phyloP scores from a whole-genome alignment of 2,797 vertebrate species.

The Leucoraja ocellata region DNA sequence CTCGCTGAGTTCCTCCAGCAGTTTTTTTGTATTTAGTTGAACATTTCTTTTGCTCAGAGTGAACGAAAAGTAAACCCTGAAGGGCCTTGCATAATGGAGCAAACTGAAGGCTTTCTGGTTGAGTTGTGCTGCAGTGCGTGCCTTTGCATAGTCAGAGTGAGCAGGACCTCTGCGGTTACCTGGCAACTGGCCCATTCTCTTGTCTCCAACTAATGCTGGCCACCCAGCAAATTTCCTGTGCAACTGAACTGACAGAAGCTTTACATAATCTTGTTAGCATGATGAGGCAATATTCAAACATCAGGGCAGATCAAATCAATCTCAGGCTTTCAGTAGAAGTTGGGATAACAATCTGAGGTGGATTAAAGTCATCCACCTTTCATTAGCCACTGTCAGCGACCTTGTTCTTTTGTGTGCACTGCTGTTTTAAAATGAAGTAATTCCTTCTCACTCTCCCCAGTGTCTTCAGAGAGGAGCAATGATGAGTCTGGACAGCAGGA shows the following conservation, averaged over 20 bases:
- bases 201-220: slow-evolving; percentile 66
- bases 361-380: slow-evolving; percentile 42
- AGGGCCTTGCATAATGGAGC: background rate
- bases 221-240: slow-evolving; percentile 70
- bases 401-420: background rate
- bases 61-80: background rate
- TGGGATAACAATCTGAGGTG: slow-evolving; percentile 45
- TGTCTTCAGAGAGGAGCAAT: slow-evolving; percentile 45
- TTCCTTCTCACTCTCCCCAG: background rate
- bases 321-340: slow-evolving; percentile 61
- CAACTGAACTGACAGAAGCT: slow-evolving; percentile 71
- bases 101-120: slow-evolving; percentile 26
- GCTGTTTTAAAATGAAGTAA: slow-evolving; percentile 51
- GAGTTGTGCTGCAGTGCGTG: slow-evolving; percentile 39
- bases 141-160: slow-evolving; percentile 53
- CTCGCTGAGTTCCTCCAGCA: too few species aligned
- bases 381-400: slow-evolving; percentile 38
- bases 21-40: too few species aligned
- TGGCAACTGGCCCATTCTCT: slow-evolving; percentile 69
- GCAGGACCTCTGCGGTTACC: slow-evolving; percentile 62
- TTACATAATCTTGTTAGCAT: slow-evolving; percentile 78
- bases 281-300: slow-evolving; percentile 81
- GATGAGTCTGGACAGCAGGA: slow-evolving; percentile 52
- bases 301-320: slow-evolving; percentile 80
- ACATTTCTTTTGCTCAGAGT: background rate